Conservation (phyloP, 2,888 invertebrate species). For the Phyllotreta cruciferae region DNA sequence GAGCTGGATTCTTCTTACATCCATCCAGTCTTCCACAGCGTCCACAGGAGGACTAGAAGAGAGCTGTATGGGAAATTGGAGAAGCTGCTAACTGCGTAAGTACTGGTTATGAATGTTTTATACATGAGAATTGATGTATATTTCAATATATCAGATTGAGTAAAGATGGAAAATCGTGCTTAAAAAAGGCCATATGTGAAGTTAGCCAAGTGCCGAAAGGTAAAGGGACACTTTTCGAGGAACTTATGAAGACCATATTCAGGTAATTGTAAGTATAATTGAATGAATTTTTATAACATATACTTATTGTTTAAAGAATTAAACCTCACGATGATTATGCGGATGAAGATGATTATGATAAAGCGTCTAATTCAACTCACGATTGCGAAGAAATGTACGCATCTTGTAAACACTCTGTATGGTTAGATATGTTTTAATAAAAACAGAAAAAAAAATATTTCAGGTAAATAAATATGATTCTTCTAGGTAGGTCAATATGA, state of each 20-base stretch:
- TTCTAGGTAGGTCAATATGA: no score
- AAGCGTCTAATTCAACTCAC: constrained; percentile 56
- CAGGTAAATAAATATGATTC: no score
- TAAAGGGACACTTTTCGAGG: constrained; percentile 69
- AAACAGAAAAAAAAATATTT: no score
- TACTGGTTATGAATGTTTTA: constrained; percentile 41
- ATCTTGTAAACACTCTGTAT: constrained; percentile 55
- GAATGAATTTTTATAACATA: not conserved
- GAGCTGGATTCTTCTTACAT: constrained; percentile 20
- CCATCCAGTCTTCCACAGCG: constrained; percentile 51
- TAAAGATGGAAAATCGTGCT: constrained; percentile 66
- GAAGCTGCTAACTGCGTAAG: constrained; percentile 69
- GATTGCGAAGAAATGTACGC: constrained; percentile 62
- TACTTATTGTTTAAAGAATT: constrained; percentile 59
- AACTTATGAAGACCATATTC: constrained; percentile 70
- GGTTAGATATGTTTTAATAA: constrained; percentile 43
- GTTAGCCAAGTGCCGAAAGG: constrained; percentile 63
- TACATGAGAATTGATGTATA: not conserved
- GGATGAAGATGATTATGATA: constrained; percentile 59
- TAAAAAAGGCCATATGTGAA: constrained; percentile 71
- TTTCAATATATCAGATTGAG: constrained; percentile 49
- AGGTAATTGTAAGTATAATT: no score
- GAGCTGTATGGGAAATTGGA: constrained; percentile 70
- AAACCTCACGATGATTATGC: constrained; percentile 57
- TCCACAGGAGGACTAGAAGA: constrained; percentile 69